These are phyloP conservation scores for Calyptomena viridis DNA, from an alignment of 2,113 vertebrate genomes.

Conservation along the genomic window DNA sequence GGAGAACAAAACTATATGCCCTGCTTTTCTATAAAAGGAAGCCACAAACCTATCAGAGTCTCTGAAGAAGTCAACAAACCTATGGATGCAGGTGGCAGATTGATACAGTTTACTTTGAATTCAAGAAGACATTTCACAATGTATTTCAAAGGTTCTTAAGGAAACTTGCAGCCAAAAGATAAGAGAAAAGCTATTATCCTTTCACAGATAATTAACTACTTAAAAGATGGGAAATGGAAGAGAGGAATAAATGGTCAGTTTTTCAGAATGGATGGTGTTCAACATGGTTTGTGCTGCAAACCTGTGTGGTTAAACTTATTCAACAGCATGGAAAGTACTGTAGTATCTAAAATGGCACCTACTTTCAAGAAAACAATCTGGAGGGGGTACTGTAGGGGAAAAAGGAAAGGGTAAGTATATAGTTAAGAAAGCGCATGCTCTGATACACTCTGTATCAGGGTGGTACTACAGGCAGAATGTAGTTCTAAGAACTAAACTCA, in stretches of 20 bases:
- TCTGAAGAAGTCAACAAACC: neutral
- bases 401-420: neutral
- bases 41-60: rapidly evolving
- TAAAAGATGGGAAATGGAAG: neutral
- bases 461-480: neutral
- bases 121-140: neutral
- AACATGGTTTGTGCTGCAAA: neutral
- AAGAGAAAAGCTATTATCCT: neutral
- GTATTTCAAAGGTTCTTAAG: neutral
- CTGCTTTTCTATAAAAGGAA: neutral
- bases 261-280: neutral
- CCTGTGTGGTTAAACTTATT: neutral
- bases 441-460: neutral
- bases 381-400: neutral
- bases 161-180: neutral
- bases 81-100: neutral
- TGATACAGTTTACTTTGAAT: neutral
- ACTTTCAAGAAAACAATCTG: neutral
- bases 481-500: neutral
- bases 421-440: neutral
- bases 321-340: neutral
- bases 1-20: neutral
- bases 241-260: neutral
- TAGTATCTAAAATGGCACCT: neutral
- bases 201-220: neutral